These are phyloP conservation scores for Grapholita molesta DNA, from an alignment of 1,140 invertebrate genomes.

Conservation along the genomic window DNA sequence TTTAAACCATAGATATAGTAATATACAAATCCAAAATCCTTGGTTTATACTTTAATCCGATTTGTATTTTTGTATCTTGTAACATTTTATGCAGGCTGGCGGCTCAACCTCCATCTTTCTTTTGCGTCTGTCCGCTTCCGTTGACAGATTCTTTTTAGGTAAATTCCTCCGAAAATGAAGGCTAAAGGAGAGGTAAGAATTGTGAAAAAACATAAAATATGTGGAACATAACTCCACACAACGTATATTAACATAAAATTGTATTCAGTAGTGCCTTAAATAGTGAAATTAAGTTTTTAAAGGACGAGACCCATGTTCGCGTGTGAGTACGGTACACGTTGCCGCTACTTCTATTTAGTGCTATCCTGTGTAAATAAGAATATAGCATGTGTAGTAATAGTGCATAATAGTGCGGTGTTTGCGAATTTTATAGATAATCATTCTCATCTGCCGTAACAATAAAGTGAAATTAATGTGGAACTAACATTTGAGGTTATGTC, in stretches of 20 bases:
- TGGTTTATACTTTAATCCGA: too few relatives aligned
- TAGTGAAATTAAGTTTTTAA: background rate
- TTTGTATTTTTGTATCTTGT: background rate
- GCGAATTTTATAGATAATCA: background rate
- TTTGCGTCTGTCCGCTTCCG: slow-evolving; percentile 59
- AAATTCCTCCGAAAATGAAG: slow-evolving; percentile 69
- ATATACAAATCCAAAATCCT: too few relatives aligned
- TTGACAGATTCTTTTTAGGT: slow-evolving; percentile 60
- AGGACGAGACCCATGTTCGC: slow-evolving; percentile 17
- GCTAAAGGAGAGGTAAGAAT: slow-evolving; percentile 73
- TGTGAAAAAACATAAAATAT: slow-evolving; percentile 26
- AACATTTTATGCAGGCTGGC: background rate
- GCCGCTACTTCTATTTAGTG: slow-evolving; percentile 18
- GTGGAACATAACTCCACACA: background rate
- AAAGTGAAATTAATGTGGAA: background rate
- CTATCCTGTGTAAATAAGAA: background rate
- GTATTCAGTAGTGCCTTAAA: background rate
- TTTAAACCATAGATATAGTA: too few relatives aligned
- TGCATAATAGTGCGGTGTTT: background rate
- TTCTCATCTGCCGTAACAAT: background rate
- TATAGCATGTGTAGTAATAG: background rate
- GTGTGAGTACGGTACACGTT: slow-evolving; percentile 29
- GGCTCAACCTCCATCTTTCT: slow-evolving; percentile 43
- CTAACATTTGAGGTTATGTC: slow-evolving; percentile 57
- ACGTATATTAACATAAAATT: background rate